Evolutionary conservation across 2,888 invertebrate species (phyloP), one percentile per base, ranked within the genome.

Genomic region (Spilarctia lutea): DNA sequence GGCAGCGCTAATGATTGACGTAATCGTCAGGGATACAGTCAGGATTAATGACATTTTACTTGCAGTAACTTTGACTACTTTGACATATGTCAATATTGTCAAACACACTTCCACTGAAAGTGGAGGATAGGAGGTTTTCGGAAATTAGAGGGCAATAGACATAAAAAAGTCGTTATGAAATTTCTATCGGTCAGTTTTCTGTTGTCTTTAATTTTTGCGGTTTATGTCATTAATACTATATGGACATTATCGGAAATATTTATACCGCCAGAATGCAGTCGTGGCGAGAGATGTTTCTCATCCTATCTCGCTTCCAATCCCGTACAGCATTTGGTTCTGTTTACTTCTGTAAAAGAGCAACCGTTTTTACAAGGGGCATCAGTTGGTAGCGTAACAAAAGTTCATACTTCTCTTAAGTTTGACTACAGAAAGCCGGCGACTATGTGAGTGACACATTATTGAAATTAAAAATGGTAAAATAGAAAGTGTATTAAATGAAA

Each of bases 191-290:
- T 97, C 86, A 97, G 96, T 81, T 94, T 96, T 71, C 92, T 98
- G 83, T 85, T 97, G 81, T 96, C 96, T 75, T 93, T 96, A 86
- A 90, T 97, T 83, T 98, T 98, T 93, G 90, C 97, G 67, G 96
- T 96, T 24, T 98, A 98, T 90, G 97, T 98, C 76, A 91, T 96
- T 60, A 97, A 98, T 90, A 97, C 98, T 73, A 97, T 98, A 91
- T 98, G 98, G 96, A 97, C 97, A 83, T 94, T 98, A 90, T 97
- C 97, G 74, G 96, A 97, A 89, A 96, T 98, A 82, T 98, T 98
- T 90, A 96, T 97, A 76, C 96, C 97, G 60, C 97, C 98, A 39
- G 93, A 96, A 81, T 98, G 98, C 91, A 96, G 94, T 88, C 93
- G 96, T 86, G 96, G 96, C 89, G 96, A 97, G 83, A 90, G 91